phyloP scores from a whole-genome alignment of 2,888 invertebrate genomes.

The Lysandra coridon region DNA sequence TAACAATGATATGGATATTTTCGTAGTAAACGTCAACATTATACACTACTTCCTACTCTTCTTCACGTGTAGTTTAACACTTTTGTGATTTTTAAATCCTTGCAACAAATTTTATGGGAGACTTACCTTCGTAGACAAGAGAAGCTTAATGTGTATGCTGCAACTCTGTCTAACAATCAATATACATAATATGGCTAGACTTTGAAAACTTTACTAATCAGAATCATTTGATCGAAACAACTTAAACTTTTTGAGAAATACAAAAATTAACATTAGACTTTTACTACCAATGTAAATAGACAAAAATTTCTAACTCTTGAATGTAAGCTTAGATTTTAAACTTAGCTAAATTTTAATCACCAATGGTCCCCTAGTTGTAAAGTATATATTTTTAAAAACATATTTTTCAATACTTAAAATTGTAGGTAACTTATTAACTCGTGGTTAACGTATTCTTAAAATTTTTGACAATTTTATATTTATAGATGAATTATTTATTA shows the following conservation, averaged over 20 bases:
- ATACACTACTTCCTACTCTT: background rate
- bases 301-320: conserved; percentile 16
- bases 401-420: conserved; percentile 38
- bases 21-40: background rate
- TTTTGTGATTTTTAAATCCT: background rate
- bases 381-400: conserved; percentile 36
- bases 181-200: background rate
- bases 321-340: conserved; percentile 25
- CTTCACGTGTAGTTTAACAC: background rate
- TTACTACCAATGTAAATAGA: conserved; percentile 27
- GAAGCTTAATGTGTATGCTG: background rate
- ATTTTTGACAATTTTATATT: conserved; percentile 43
- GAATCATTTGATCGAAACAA: background rate
- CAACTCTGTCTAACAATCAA: background rate
- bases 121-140: background rate
- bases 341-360: conserved; percentile 32
- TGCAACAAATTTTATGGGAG: background rate
- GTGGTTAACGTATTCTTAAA: conserved; percentile 34
- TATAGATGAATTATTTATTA: conserved; percentile 42
- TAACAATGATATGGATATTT: background rate
- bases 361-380: conserved; percentile 33
- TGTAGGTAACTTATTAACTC: conserved; percentile 32
- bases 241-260: background rate
- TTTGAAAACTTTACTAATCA: background rate
- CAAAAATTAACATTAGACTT: background rate